Evolutionary conservation across 2,888 invertebrate species (phyloP), one percentile per base, ranked within the genome.

Genomic region (Ormyrus thymus): DNA sequence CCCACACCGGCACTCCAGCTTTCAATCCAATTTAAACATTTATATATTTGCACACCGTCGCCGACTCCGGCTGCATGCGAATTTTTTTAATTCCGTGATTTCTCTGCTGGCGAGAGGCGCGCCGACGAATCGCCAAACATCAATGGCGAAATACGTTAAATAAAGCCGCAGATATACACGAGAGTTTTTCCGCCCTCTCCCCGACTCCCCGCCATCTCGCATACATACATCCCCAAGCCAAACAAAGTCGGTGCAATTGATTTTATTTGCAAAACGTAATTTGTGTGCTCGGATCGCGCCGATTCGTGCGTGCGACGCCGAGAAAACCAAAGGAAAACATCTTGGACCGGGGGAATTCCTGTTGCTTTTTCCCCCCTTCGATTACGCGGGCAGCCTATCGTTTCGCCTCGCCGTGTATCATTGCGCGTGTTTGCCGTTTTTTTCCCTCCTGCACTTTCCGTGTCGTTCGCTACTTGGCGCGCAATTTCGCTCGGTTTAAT

Each of bases 261-360:
- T 77, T 66, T 61, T 77, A 66, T 77, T 77, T 77, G 72, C 72
- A 6, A 46, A 46, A n/a, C 59, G 77, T 78, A 72, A 78, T 78
- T 72, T 72, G 72, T 72, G 66, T 72, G 50, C 72, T 65, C 55
- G 46, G 7, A 11, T 5, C 68, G 55, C 56, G 51, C 51, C 11
- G n/a, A 70, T 59, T 9, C 50, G 7, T 13, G 46, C 10, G 70
- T 66, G 10, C 48, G 4, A 61, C 62, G 48, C 45, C 7, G 7
- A 15, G 48, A 29, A 70, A 70, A 59, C 50, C 58, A 55, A 29
- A 48, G 56, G 9, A 15, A 48, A 48, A 15, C 50, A 70, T 59
- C 70, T 59, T 48, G 29, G 48, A 70, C 15, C 53, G 48, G 43
- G 48, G 29, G 43, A 43, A 48, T 58, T 15, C 48, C 48, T 69